Evolutionary conservation across 2,113 vertebrate genomes (phyloP).

Genomic region (Synchiropus splendidus): DNA sequence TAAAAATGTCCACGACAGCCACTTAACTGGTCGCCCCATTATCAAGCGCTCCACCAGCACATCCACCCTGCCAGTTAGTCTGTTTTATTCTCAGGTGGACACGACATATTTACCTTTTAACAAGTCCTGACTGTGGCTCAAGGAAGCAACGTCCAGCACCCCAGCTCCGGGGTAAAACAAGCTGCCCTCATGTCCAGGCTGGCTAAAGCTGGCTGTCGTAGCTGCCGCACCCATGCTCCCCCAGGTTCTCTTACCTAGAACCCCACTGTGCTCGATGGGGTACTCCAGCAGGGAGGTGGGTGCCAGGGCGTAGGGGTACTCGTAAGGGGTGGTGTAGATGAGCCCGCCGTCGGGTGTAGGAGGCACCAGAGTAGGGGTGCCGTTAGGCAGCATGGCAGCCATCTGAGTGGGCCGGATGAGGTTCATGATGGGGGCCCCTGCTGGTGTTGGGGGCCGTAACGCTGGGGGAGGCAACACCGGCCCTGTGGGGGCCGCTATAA

Average conservation of each 20-base stretch:
- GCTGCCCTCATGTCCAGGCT: conserved; percentile 65
- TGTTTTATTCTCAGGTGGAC: conserved; percentile 64
- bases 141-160: conserved; percentile 59
- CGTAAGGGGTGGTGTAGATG: conserved; percentile 75
- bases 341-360: conserved; percentile 68
- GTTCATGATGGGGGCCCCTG: conserved; percentile 71
- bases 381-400: conserved; percentile 70
- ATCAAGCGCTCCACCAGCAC: conserved; percentile 40
- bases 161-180: conserved; percentile 65
- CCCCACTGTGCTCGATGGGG: conserved; percentile 74
- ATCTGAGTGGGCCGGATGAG: conserved; percentile 72
- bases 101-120: conserved; percentile 76
- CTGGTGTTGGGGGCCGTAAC: conserved; percentile 66
- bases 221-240: conserved; percentile 57
- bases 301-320: conserved; percentile 75
- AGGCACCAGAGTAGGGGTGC: conserved; percentile 71
- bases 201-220: conserved; percentile 57
- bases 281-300: conserved; percentile 78
- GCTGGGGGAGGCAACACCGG: conserved; percentile 63
- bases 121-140: conserved; percentile 71
- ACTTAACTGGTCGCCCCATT: too few species aligned
- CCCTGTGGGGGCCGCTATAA: conserved; percentile 63
- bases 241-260: conserved; percentile 78
- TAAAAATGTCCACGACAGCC: too few species aligned
- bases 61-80: conserved; percentile 47